Conservation (phyloP, 2,113 vertebrate genomes). For the Strigops habroptila region DNA sequence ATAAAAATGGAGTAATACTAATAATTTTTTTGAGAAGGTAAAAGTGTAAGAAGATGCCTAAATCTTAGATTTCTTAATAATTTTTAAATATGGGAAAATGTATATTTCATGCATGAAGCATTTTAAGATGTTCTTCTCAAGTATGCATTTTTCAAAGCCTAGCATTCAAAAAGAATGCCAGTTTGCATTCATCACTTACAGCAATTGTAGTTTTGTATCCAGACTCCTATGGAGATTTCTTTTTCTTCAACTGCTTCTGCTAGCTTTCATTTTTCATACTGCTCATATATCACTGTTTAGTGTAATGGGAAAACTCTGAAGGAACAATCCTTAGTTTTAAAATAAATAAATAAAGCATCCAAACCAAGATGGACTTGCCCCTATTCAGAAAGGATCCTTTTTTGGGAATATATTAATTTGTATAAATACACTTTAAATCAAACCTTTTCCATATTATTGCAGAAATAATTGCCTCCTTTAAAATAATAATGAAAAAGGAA, state of each 20-base stretch:
- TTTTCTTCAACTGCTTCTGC: constrained; percentile 43
- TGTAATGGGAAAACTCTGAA: constrained; percentile 25
- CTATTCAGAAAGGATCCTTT: neutral
- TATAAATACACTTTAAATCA: constrained; percentile 9
- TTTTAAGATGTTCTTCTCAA: constrained; percentile 37
- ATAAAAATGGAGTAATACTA: neutral
- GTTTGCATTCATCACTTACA: constrained; percentile 66
- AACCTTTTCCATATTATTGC: neutral
- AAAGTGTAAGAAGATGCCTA: neutral
- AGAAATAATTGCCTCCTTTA: neutral
- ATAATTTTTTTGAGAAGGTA: neutral
- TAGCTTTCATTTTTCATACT: constrained; percentile 58
- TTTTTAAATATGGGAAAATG: constrained; percentile 55
- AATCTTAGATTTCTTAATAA: neutral
- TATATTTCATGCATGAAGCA: constrained; percentile 57
- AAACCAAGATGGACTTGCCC: neutral
- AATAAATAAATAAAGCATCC: neutral
- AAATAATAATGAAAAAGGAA: neutral
- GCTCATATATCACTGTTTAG: constrained; percentile 36
- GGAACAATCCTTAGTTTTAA: neutral
- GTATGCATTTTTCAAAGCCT: constrained; percentile 45
- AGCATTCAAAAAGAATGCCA: constrained; percentile 29
- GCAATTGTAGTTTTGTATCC: constrained; percentile 33
- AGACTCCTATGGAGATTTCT: constrained; percentile 54
- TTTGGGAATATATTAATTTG: neutral